Conservation (phyloP, 2,113 vertebrate genomes). For the Machaerirhynchus nigripectus region DNA sequence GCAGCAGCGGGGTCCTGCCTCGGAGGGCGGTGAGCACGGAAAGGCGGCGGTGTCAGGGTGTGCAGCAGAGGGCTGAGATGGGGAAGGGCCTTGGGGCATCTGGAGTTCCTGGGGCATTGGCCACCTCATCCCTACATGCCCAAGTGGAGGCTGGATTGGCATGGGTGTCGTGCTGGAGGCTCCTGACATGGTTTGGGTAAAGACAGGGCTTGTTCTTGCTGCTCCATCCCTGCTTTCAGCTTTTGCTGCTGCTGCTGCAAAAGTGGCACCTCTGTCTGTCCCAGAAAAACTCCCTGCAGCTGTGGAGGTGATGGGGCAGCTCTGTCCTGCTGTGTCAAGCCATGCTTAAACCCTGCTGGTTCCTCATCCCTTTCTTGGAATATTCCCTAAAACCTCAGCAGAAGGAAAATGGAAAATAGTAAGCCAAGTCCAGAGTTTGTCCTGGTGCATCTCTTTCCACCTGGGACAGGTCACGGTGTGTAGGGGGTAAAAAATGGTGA, state of each 20-base stretch:
- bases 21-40: accelerated
- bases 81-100: background rate
- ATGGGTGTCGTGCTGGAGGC: background rate
- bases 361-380: background rate
- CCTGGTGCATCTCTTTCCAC: background rate
- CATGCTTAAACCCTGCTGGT: background rate
- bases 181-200: background rate
- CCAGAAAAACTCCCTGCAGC: background rate
- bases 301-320: background rate
- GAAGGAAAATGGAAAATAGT: background rate
- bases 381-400: background rate
- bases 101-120: background rate
- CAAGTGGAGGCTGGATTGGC: background rate
- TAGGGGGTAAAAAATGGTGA: background rate
- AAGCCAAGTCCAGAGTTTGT: background rate
- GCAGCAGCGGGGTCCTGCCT: background rate
- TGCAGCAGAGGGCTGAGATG: background rate
- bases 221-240: background rate
- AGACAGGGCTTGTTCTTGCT: background rate
- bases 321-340: background rate
- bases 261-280: background rate
- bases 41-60: accelerated
- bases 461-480: accelerated
- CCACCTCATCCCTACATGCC: accelerated
- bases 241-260: background rate